Evolutionary conservation across 2,888 invertebrate species (phyloP).

Genomic region (Tetanocera ferruginea): DNA sequence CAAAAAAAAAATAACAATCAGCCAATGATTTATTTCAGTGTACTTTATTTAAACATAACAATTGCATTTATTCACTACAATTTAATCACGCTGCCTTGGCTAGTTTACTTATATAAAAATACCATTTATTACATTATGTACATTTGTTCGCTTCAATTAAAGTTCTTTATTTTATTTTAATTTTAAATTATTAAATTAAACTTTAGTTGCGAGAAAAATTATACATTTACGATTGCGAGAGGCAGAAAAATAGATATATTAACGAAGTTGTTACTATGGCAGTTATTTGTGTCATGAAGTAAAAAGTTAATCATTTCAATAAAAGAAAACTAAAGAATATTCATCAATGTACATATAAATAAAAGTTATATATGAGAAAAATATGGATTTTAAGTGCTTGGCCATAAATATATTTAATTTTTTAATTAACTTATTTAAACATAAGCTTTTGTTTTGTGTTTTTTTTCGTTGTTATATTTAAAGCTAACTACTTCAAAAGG

Average conservation of each 20-base stretch:
- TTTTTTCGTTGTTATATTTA: neutral
- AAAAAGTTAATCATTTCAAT: neutral
- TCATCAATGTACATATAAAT: too few species aligned
- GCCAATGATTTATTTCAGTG: too few species aligned
- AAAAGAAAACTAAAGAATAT: too few species aligned
- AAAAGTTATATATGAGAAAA: too few species aligned
- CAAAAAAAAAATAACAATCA: too few species aligned
- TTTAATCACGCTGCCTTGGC: neutral
- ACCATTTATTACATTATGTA: neutral
- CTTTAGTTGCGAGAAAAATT: neutral
- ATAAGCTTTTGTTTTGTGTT: neutral
- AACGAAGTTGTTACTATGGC: neutral
- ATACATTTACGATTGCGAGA: neutral
- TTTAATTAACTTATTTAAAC: neutral
- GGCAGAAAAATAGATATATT: neutral
- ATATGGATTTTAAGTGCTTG: too few species aligned
- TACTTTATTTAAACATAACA: neutral
- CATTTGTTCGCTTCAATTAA: neutral
- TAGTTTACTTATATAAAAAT: neutral
- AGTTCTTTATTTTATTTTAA: too few species aligned
- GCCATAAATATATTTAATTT: neutral
- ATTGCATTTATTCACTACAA: constrained; percentile 2
- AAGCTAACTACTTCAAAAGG: constrained; percentile 11
- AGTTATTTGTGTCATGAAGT: neutral
- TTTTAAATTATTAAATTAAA: too few species aligned